These are phyloP conservation scores for Metellina segmentata DNA, from an alignment of 2,888 invertebrate genomes.

Conservation along the genomic window DNA sequence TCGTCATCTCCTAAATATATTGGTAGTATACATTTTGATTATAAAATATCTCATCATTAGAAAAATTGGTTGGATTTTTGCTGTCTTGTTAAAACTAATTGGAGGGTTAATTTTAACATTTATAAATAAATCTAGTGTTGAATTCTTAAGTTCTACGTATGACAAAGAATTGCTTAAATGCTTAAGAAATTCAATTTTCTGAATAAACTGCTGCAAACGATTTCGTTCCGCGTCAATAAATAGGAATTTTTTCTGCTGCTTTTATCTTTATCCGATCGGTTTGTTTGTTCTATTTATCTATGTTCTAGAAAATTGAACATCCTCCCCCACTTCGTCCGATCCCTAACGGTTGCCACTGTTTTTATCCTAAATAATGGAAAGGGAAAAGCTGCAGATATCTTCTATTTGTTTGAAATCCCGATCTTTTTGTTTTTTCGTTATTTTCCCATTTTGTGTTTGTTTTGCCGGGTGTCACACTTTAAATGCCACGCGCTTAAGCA, in stretches of 20 bases:
- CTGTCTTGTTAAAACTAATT: no score
- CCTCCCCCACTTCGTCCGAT: constrained; percentile 1
- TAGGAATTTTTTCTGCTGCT: constrained; percentile 20
- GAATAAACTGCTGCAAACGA: no score
- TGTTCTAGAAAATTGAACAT: constrained; percentile 30
- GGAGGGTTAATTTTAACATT: no score
- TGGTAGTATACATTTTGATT: no score
- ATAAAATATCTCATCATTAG: no score
- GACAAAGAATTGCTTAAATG: no score
- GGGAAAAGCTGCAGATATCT: constrained; percentile 37
- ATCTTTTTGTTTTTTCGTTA: neutral
- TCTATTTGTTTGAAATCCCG: constrained; percentile 53
- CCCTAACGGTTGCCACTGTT: constrained; percentile 25
- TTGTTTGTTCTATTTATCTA: constrained; percentile 34
- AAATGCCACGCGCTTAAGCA: constrained; percentile 40
- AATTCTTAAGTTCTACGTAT: no score
- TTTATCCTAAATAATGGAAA: constrained; percentile 47
- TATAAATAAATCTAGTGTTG: no score
- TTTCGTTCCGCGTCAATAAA: constrained; percentile 19
- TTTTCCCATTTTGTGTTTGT: constrained; percentile 15
- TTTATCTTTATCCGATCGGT: constrained; percentile 20
- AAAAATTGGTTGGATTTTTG: no score
- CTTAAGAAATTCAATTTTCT: no score
- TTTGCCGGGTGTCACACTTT: constrained; percentile 39
- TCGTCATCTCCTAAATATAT: no score